Evolutionary conservation across 2,797 vertebrate species (phyloP).

Genomic region (Chelonia mydas): DNA sequence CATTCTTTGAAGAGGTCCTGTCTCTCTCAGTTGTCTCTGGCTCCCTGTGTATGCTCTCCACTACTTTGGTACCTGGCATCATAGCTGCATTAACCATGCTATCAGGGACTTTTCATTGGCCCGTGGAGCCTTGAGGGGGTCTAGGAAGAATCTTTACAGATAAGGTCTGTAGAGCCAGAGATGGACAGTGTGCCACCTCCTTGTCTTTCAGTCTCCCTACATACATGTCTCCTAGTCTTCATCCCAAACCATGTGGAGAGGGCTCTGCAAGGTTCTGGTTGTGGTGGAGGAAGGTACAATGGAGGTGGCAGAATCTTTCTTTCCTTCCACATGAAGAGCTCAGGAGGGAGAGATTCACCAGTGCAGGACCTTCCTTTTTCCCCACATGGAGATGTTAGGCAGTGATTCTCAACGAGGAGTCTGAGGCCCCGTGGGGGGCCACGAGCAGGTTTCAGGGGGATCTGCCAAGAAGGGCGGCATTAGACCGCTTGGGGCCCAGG

Average conservation of each 20-base stretch:
- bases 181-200: not conserved
- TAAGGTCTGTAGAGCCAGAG: fast-evolving
- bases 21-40: not conserved
- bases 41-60: not conserved
- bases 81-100: not conserved
- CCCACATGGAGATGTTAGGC: not conserved
- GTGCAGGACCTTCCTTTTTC: not conserved
- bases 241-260: not conserved
- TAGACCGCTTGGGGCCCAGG: too few species aligned
- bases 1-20: not conserved
- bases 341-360: not conserved
- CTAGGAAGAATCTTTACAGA: not conserved
- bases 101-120: fast-evolving
- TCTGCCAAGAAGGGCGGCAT: too few species aligned
- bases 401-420: too few species aligned
- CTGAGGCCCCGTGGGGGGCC: too few species aligned
- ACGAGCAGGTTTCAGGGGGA: too few species aligned
- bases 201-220: not conserved
- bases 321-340: not conserved
- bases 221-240: not conserved
- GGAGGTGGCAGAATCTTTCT: not conserved
- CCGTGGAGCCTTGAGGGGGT: fast-evolving
- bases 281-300: not conserved
- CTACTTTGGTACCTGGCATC: not conserved
- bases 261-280: not conserved